Evolutionary conservation across 2,888 invertebrate species (phyloP).

Genomic region (Andrena trimmerana): DNA sequence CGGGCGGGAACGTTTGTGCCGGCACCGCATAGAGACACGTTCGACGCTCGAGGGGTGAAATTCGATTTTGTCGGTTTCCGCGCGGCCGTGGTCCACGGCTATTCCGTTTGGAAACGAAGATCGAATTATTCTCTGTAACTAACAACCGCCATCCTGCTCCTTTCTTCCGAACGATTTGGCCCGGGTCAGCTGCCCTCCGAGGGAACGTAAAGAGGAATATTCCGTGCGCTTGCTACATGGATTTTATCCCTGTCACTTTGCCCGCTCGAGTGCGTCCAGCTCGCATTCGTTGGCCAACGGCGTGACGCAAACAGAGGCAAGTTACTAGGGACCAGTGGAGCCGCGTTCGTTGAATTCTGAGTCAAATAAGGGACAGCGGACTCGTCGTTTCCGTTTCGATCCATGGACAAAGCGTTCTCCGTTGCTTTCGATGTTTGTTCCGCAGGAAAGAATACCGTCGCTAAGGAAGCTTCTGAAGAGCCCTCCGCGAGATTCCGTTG

Average conservation of each 20-base stretch:
- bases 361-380: not conserved
- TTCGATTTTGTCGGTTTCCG: not conserved
- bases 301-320: too few species aligned
- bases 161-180: constrained; percentile 16
- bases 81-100: not conserved
- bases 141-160: not conserved
- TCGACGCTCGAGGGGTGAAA: constrained; percentile 7
- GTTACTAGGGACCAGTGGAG: not conserved
- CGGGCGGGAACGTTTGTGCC: not conserved
- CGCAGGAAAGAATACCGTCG: not conserved
- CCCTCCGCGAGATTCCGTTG: not conserved
- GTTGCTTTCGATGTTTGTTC: not conserved
- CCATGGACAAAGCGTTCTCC: not conserved
- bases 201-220: not conserved
- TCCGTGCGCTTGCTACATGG: not conserved
- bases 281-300: not conserved
- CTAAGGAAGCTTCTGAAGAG: not conserved
- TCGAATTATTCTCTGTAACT: not conserved
- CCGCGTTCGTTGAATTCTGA: constrained; percentile 9
- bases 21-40: not conserved
- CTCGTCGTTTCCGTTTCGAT: not conserved
- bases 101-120: not conserved
- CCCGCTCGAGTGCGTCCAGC: not conserved
- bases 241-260: constrained; percentile 10
- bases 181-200: not conserved